These are phyloP conservation scores for Tipula confusa DNA, from an alignment of 2,888 invertebrate species.

Conservation along the genomic window DNA sequence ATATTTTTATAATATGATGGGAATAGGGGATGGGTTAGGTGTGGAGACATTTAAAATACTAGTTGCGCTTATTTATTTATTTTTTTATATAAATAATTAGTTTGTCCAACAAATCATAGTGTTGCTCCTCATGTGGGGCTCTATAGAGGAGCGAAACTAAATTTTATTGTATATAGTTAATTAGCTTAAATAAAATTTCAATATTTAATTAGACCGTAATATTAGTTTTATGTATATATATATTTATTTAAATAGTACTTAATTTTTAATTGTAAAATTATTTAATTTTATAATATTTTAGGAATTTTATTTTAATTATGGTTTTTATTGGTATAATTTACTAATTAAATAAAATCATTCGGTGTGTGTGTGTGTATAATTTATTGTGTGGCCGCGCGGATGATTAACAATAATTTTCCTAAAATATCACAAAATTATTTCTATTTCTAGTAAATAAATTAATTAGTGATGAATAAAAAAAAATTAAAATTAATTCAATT, in stretches of 20 bases:
- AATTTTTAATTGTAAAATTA: not conserved
- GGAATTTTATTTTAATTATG: not conserved
- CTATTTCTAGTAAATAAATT: not conserved
- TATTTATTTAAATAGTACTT: too few relatives aligned
- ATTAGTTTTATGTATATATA: too few relatives aligned
- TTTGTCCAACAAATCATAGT: not conserved
- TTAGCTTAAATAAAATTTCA: not conserved
- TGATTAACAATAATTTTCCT: not conserved
- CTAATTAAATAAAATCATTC: not conserved
- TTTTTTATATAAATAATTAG: too few relatives aligned
- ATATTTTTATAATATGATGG: not conserved
- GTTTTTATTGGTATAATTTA: not conserved
- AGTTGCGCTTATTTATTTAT: not conserved
- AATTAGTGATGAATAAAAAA: not conserved
- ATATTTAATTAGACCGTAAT: not conserved
- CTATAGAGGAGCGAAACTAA: slow-evolving; percentile 15
- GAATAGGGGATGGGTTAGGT: not conserved
- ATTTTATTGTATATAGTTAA: not conserved
- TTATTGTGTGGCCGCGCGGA: not conserved
- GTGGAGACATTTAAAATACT: not conserved
- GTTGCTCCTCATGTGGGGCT: slow-evolving; percentile 17
- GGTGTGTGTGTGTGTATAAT: not conserved
- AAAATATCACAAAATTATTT: slow-evolving; percentile 3
- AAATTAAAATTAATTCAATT: not conserved
- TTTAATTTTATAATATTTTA: slow-evolving; percentile 3